A percentile compares a stretch with the other conserved stretches of the same genome.
Conservation (phyloP, 2,888 invertebrate genomes). For the Ichneumoninae sp. region DNA sequence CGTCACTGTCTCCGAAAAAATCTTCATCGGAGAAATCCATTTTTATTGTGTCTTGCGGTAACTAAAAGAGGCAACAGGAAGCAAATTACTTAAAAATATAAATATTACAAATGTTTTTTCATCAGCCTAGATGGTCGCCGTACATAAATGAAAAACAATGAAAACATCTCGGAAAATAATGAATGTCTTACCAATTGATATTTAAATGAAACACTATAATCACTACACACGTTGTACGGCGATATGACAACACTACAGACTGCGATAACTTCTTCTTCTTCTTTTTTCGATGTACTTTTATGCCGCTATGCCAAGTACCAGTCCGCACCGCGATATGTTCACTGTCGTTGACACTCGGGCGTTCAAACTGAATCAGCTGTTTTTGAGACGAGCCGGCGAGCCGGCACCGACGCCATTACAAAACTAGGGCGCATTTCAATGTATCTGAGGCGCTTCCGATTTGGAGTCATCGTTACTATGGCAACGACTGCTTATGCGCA, state of each 20-base stretch:
- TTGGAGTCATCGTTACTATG: background rate
- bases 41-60: background rate
- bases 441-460: background rate
- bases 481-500: background rate
- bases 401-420: background rate
- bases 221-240: too few species aligned
- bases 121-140: too few species aligned
- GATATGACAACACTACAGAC: too few species aligned
- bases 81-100: background rate
- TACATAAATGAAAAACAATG: too few species aligned
- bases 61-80: background rate
- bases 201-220: too few species aligned
- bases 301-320: too few species aligned
- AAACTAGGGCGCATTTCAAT: background rate
- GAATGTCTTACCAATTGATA: too few species aligned
- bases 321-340: too few species aligned
- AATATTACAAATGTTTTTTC: background rate
- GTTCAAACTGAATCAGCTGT: background rate
- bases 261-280: too few species aligned
- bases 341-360: too few species aligned
- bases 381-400: background rate
- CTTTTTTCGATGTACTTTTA: too few species aligned
- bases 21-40: constrained; percentile 74
- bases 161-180: too few species aligned
- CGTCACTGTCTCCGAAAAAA: constrained; percentile 70